A percentile compares a stretch with the other conserved stretches of the same genome.
phyloP scores from a whole-genome alignment of 2,888 invertebrate species.

The Aphodius sticticus region DNA sequence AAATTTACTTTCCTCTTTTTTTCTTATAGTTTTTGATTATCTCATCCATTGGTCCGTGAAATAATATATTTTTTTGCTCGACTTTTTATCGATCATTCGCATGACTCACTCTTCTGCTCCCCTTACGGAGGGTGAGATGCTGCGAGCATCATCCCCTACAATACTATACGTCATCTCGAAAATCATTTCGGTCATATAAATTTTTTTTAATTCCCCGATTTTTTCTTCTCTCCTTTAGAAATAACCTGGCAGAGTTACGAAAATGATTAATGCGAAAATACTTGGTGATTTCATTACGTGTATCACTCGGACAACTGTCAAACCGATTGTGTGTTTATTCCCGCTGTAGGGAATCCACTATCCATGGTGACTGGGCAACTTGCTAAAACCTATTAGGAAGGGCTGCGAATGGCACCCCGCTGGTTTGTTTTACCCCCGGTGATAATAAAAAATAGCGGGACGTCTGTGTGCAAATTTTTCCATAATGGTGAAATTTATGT shows the following conservation, averaged over 20 bases:
- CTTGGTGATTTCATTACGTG: not conserved
- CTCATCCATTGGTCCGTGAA: slow-evolving; percentile 4
- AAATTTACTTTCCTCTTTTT: too few relatives aligned
- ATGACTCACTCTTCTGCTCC: not conserved
- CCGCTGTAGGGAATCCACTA: not conserved
- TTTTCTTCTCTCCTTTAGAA: not conserved
- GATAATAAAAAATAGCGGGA: not conserved
- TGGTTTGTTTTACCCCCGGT: not conserved
- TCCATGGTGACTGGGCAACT: not conserved
- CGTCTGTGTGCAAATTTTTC: not conserved
- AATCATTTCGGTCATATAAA: not conserved
- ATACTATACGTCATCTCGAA: not conserved
- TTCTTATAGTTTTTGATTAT: slow-evolving; percentile 4
- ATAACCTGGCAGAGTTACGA: not conserved
- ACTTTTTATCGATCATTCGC: not conserved
- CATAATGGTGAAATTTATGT: slow-evolving; percentile 35
- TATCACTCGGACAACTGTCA: not conserved
- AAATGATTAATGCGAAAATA: slow-evolving; percentile 4
- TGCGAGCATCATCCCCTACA: not conserved
- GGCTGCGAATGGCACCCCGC: not conserved
- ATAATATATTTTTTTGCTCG: not conserved
- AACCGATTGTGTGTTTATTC: not conserved
- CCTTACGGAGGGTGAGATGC: not conserved
- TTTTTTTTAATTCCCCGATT: not conserved
- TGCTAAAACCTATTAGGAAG: not conserved